Base-by-base conservation (phyloP, 1,140 invertebrate species). In the Calephelis virginiensis region DNA sequence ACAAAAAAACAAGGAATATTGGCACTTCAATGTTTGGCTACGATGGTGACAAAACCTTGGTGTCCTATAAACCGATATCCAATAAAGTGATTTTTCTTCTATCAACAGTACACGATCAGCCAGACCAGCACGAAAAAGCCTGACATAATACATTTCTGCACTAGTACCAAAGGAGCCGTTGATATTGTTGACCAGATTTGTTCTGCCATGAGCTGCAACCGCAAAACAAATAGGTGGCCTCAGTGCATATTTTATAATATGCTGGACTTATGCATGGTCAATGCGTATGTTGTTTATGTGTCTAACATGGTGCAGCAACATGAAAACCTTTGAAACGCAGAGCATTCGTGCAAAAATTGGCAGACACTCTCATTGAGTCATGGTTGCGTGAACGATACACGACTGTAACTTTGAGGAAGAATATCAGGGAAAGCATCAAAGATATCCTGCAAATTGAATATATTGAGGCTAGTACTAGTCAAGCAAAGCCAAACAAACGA, bases 151-250 rank as follows among this genome's bases (percentile, higher is more conserved):
- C 59, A 63, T 37, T 63, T 62, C 63, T 66, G 66, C 12, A 66
- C 66, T 37, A 66, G 14, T 50, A 69, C 67, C 45, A 70, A 70
- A 14, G 63, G 63, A 12, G 61, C 60, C 11, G 64, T 70, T 12
- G 68, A 64, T 38, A 64, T 53, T 0, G 61, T 68, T 1, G 56
- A 67, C 13, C 64, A 72, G 53, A 72, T 68, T 67, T 68, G 64
- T 37, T 64, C 63, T 0, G 68, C 38, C 28, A 66, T 68, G 49
- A 17, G 17, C 17, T 17, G 17, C 17, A 17, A 17, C 17, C 17
- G 17, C 17, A 17, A 17, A 17, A 17, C 17, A 17, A 17, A 17
- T 3, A 17, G 17, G 17, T 17, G 17, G 17, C 17, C 17, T 17
- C 17, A 17, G 17, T 17, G 17, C 17, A 17, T 17, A 17, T 17